These are phyloP conservation scores for Ornithorhynchus anatinus DNA, from an alignment of 2,113 vertebrate species.

Conservation along the genomic window DNA sequence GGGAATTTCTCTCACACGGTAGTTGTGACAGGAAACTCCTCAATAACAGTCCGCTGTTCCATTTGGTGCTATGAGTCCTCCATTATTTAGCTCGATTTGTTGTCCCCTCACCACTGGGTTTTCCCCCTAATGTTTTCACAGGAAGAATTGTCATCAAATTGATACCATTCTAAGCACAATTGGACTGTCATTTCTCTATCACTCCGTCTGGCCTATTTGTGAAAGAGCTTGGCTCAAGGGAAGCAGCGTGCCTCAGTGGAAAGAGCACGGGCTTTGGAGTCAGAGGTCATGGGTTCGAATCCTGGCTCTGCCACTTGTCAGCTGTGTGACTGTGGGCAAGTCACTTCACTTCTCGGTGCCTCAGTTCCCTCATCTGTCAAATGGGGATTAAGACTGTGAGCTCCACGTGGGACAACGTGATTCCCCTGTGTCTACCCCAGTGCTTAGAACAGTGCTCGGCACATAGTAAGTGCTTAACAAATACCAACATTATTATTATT, in stretches of 20 bases:
- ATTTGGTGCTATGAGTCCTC: not conserved
- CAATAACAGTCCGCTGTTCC: not conserved
- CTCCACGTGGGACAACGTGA: no score
- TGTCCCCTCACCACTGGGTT: not conserved
- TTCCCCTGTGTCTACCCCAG: no score
- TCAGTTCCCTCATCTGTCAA: no score
- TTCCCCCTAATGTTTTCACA: not conserved
- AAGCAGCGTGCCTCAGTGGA: no score
- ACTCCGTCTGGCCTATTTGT: not conserved
- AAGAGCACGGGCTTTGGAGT: no score
- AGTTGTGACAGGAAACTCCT: constrained; percentile 8
- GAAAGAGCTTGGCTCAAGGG: not conserved
- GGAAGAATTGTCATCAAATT: constrained; percentile 3
- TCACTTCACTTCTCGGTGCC: no score
- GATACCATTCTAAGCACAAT: not conserved
- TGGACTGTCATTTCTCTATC: not conserved
- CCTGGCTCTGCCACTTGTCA: not conserved
- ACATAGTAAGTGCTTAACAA: no score
- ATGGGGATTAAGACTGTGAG: no score
- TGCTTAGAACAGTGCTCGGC: no score
- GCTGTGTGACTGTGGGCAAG: no score
- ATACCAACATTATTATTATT: no score
- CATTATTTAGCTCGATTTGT: constrained; percentile 25
- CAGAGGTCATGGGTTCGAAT: no score
- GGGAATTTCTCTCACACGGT: not conserved